Evolutionary conservation across 2,113 vertebrate genomes (phyloP), one percentile per base, ranked within the genome.

Genomic region (Vicugna pacos): DNA sequence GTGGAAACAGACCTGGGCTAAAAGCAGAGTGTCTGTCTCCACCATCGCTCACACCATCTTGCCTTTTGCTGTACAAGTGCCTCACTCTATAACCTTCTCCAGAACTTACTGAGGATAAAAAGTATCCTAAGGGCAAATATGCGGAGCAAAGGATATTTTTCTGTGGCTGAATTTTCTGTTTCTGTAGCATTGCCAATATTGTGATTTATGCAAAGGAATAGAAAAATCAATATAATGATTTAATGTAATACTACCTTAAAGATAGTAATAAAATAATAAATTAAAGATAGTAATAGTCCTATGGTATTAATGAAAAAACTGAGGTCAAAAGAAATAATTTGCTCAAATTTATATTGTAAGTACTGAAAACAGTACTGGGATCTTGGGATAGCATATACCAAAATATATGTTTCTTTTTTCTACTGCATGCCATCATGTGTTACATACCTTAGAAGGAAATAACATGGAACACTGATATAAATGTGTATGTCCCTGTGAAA

Each of bases 1-100:
- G 46, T 76, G 14, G 60, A 75, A 70, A 46, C 6, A 69, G 70
- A 65, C 7, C 8, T 5, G 2, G 30, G 86, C 35, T 80, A 73
- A 90, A 72, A 65, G 64, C 46, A 73, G 67, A 88, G 38, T 1
- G 7, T 79, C 89, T 60, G 54, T 56, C 32, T 50, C 9, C 22
- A 9, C 2, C 2, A 17, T 42, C 58, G 50, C 67, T 64, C 4
- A 0, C 5, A 2, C 13, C 58, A 48, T 9, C 42, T n/a, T 46
- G 28, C 88, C 42, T 3, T 46, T 30, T 35, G 28, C 42, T 52
- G n/a, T 5, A 30, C 20, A 50, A 19, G 1, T 11, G 5, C 12
- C 32, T 46, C 14, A 50, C 38, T 14, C 2, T 3, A 42, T 38
- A 42, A 62, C 81, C 58, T 81, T 10, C 88, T 46, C 58, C 19